Evolutionary conservation across 2,113 vertebrate genomes (phyloP).

Genomic region (Pungitius pungitius): DNA sequence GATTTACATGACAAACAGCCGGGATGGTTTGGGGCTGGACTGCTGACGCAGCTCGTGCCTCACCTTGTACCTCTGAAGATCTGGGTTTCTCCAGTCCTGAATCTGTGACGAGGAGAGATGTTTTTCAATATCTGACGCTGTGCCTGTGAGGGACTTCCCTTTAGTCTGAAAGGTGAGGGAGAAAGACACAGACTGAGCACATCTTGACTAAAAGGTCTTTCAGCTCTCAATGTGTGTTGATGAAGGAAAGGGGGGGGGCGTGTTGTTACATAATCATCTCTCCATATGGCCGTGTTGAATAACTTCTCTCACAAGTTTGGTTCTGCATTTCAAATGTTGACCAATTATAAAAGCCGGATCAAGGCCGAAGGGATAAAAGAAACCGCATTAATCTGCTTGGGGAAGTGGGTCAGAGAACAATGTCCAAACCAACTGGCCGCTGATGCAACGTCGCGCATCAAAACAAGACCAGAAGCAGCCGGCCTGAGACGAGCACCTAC

Average conservation of each 20-base stretch:
- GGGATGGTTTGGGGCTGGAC: not conserved
- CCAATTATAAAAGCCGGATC: constrained; percentile 47
- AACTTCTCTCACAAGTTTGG: constrained; percentile 20
- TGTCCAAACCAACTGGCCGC: constrained; percentile 54
- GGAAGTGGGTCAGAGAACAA: constrained; percentile 79
- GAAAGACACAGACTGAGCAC: not conserved
- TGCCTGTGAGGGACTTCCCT: constrained; percentile 84
- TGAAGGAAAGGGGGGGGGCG: not conserved
- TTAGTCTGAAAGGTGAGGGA: constrained; percentile 76
- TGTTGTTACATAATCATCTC: constrained; percentile 1
- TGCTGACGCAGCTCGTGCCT: constrained; percentile 5
- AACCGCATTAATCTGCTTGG: constrained; percentile 73
- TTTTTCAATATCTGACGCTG: constrained; percentile 82
- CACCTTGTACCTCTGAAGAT: constrained; percentile 88
- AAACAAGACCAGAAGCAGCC: constrained; percentile 35
- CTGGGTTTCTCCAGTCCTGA: constrained; percentile 75
- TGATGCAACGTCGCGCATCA: constrained; percentile 46
- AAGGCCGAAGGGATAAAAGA: constrained; percentile 46
- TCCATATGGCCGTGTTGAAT: not conserved
- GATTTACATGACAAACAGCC: constrained; percentile 46
- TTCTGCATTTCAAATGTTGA: constrained; percentile 52
- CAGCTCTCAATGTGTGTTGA: not conserved
- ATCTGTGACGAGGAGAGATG: constrained; percentile 82
- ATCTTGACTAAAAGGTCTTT: not conserved
- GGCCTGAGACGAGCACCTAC: constrained; percentile 81